Conservation (phyloP, 2,113 vertebrate genomes). For the Barnardius zonarius region DNA sequence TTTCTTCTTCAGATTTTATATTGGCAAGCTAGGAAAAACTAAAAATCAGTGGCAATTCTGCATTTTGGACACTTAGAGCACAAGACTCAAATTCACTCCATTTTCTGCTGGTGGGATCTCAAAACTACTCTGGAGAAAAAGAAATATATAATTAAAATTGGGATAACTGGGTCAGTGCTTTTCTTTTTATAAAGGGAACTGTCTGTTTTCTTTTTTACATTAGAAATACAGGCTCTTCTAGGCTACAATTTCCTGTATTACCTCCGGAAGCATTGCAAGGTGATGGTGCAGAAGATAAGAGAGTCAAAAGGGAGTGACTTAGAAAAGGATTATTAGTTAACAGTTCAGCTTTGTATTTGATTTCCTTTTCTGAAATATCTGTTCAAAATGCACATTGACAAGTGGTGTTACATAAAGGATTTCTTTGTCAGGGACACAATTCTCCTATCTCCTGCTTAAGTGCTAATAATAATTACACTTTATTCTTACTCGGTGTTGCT, state of each 20-base stretch:
- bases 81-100: background rate
- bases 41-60: background rate
- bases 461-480: background rate
- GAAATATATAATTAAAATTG: background rate
- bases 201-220: background rate
- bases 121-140: background rate
- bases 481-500: background rate
- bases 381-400: background rate
- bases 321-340: background rate
- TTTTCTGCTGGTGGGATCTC: background rate
- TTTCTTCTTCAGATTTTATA: background rate
- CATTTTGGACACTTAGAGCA: background rate
- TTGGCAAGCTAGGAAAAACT: background rate
- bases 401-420: background rate
- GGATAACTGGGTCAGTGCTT: background rate
- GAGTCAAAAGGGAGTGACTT: background rate
- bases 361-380: background rate
- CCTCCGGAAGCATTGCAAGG: fast-evolving
- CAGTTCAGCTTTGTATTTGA: background rate
- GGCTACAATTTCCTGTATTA: background rate
- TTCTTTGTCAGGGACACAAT: background rate
- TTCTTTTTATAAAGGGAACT: background rate
- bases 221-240: background rate
- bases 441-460: background rate
- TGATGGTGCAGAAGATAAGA: background rate